Conservation (phyloP, 1,140 invertebrate genomes). For the Agrypnia vestita region DNA sequence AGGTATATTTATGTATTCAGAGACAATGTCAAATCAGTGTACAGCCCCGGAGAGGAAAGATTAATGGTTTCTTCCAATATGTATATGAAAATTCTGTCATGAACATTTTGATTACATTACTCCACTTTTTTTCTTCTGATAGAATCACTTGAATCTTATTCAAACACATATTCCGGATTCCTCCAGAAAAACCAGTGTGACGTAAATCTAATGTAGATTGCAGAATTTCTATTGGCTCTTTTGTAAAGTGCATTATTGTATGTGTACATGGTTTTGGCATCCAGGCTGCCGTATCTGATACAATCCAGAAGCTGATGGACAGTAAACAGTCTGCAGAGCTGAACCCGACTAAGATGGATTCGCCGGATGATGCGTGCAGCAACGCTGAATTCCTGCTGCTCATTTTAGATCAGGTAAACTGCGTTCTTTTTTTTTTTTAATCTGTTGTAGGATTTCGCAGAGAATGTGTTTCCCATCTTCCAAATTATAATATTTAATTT, state of each 20-base stretch:
- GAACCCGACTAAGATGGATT: conserved; percentile 97
- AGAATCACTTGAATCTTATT: background rate
- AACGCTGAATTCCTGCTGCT: conserved; percentile 95
- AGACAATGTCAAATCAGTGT: no score
- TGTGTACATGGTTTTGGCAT: conserved; percentile 64
- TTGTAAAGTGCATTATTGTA: background rate
- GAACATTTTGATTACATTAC: no score
- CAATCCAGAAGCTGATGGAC: conserved; percentile 92
- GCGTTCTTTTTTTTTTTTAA: background rate
- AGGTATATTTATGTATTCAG: no score
- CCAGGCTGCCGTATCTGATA: conserved; percentile 91
- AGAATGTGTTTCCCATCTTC: no score
- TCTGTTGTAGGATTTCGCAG: no score
- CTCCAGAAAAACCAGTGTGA: background rate
- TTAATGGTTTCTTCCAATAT: no score
- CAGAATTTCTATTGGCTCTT: background rate
- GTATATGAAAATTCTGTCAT: no score
- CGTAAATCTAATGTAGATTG: no score
- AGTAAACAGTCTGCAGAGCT: conserved; percentile 96
- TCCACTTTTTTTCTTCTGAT: no score
- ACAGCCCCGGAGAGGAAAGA: no score
- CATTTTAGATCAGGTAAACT: conserved; percentile 85
- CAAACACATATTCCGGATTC: no score
- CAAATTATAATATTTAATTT: no score
- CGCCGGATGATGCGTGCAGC: conserved; percentile 92